Conservation (phyloP, 2,113 vertebrate species). For the Sterna hirundo region DNA sequence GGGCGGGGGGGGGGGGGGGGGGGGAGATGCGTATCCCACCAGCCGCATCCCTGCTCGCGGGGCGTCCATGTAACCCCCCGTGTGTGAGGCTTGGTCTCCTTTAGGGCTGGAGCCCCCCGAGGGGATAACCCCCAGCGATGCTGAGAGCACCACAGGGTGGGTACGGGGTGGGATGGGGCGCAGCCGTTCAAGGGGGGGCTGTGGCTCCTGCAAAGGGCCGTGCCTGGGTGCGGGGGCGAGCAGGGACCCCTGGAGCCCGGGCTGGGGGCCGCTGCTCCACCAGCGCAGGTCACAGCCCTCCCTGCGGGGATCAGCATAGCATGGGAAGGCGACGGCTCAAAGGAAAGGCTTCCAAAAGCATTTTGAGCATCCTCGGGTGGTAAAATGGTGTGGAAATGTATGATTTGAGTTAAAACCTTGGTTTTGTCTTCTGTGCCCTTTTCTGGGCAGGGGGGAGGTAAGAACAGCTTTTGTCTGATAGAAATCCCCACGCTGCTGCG, state of each 20-base stretch:
- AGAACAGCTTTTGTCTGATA: background rate
- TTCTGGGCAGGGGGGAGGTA: background rate
- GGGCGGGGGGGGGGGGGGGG: too few relatives aligned
- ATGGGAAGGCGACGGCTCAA: background rate
- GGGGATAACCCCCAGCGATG: background rate
- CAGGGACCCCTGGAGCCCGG: background rate
- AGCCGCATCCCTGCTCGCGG: rapidly evolving
- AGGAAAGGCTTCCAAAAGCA: background rate
- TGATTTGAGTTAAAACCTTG: background rate
- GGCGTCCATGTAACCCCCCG: rapidly evolving
- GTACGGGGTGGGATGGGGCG: background rate
- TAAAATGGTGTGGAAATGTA: background rate
- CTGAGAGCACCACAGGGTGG: background rate
- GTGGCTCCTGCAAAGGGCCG: background rate
- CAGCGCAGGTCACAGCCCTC: background rate
- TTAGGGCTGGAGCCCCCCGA: background rate
- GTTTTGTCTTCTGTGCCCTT: background rate
- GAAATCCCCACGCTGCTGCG: background rate
- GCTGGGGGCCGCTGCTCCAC: background rate
- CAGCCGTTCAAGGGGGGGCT: background rate
- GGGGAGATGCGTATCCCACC: background rate
- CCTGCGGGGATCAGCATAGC: rapidly evolving
- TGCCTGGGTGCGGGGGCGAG: rapidly evolving
- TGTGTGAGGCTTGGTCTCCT: rapidly evolving
- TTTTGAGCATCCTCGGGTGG: background rate